Evolutionary conservation across 2,797 vertebrate species (phyloP), one percentile per base, ranked within the genome.

Genomic region (Danio tinwini): DNA sequence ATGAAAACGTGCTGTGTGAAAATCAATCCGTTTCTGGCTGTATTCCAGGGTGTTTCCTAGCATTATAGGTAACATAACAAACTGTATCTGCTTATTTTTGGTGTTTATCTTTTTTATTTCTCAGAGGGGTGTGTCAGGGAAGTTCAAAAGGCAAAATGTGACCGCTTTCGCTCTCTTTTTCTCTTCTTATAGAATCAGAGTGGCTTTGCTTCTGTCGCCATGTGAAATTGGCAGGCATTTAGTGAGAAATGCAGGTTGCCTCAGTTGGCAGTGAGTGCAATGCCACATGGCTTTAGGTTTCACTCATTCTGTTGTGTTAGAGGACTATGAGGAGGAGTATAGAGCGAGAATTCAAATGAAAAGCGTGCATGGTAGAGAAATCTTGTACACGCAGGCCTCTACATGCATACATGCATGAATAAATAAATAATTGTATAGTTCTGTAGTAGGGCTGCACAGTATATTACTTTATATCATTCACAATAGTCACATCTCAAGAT

Each of bases 231-330:
- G 64, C 53, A 77, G 64, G 21, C 53, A 2, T 69, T 47, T 50
- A 40, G 29, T 40, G 52, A 19, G 53, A 67, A 69, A 56, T 76
- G 19, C 74, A 76, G 62, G 74, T 76, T 76, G 19, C 8, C 13
- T 56, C 17, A 19, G 29, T 52, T 78, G 65, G 65, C 65, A 44
- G 44, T n/a, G 9, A 42, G 55, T 61, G 55, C 52, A 50, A 61
- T 61, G 65, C 65, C 65, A 78, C 65, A 78, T 69, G 65, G 76
- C 64, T 70, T 40, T 70, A 42, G 64, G 52, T 67, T 65, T 76
- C 40, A 56, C 50, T 52, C 56, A 70, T 70, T 49, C 55, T 78
- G 65, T 69, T 70, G 44, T 78, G 17, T 39, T 52, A 40, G 47
- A 13, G n/a, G 55, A 61, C 5, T 19, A 63, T 40, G 44, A 61